Percentiles rank a stretch among this genome's conserved stretches.
Conservation (phyloP, 37 sponge, comb jelly and placozoan genomes). For the Spongilla lacustris region DNA sequence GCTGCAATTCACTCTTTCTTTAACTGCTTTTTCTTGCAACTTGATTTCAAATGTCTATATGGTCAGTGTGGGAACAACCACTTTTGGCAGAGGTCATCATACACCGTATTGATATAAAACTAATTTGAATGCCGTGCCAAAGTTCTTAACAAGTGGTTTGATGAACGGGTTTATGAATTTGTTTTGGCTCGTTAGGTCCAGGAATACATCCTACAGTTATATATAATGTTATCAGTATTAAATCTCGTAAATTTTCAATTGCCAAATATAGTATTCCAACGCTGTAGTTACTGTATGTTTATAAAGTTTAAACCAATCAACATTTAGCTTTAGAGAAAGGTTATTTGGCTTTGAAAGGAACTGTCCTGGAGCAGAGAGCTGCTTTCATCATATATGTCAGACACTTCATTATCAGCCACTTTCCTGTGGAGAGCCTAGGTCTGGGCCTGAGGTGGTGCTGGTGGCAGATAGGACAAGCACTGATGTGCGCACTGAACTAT, state of each 20-base stretch:
- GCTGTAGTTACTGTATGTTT: not conserved
- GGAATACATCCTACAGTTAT: slow-evolving; percentile 47
- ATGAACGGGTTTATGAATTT: slow-evolving; percentile 31
- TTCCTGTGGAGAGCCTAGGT: too few species aligned
- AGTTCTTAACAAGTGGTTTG: slow-evolving; percentile 25
- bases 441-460: too few species aligned
- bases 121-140: slow-evolving; percentile 17
- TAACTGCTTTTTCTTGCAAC: too few species aligned
- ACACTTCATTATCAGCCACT: not conserved
- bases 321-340: slow-evolving; percentile 42
- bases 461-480: too few species aligned
- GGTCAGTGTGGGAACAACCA: too few species aligned
- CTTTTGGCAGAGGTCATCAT: slow-evolving; percentile 2
- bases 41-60: too few species aligned
- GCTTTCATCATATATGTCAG: slow-evolving; percentile 58
- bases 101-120: too few species aligned
- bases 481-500: too few species aligned
- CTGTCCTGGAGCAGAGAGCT: too few species aligned
- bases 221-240: slow-evolving; percentile 43
- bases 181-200: slow-evolving; percentile 50
- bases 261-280: slow-evolving; percentile 55
- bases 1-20: slow-evolving; percentile 6
- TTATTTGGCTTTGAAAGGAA: slow-evolving; percentile 11
- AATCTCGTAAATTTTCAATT: slow-evolving; percentile 50
- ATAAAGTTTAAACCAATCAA: slow-evolving; percentile 70